Evolutionary conservation across 2,797 vertebrate genomes (phyloP).

Genomic region (Crypturellus tataupa): DNA sequence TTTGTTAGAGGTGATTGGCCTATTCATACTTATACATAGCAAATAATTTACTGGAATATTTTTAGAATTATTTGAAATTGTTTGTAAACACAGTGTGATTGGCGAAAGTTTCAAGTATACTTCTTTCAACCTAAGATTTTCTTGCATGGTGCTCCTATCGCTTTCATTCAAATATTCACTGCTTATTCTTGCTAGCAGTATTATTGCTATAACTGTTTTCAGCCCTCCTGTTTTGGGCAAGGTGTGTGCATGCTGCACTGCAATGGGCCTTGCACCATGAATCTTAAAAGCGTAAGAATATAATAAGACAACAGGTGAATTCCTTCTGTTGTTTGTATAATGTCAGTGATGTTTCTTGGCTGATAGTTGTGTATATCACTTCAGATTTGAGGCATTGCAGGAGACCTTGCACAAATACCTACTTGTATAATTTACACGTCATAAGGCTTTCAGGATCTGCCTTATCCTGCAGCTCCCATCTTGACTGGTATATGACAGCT

Average conservation of each 20-base stretch:
- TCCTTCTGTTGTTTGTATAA: rapidly evolving
- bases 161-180: background rate
- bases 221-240: background rate
- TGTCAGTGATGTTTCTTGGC: background rate
- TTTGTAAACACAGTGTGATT: background rate
- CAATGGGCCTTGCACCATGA: background rate
- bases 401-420: background rate
- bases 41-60: background rate
- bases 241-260: background rate
- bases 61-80: background rate
- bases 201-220: background rate
- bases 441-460: background rate
- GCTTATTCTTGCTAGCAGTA: background rate
- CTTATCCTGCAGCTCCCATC: background rate
- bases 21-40: background rate
- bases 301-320: background rate
- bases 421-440: background rate
- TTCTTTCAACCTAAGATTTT: background rate
- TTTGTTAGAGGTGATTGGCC: background rate
- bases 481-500: background rate
- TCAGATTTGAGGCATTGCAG: background rate
- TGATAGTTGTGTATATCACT: background rate
- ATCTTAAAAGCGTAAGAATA: rapidly evolving
- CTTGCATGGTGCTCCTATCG: background rate
- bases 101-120: background rate